Evolutionary conservation across 1,140 invertebrate species (phyloP).

Genomic region (Trinorchestia longiramus): DNA sequence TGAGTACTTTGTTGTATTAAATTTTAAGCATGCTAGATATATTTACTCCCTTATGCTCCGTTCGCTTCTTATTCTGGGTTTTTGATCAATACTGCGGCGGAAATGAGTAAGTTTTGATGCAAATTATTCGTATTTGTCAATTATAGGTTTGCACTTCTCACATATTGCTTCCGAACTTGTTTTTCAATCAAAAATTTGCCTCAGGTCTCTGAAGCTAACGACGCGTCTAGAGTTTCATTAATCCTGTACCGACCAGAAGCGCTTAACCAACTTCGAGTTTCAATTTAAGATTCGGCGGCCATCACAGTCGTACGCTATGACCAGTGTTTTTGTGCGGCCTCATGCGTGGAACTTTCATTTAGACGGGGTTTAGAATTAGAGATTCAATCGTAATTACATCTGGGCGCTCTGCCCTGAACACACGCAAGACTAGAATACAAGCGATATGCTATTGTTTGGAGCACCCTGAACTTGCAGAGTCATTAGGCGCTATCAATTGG

Average conservation of each 20-base stretch:
- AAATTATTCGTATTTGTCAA: background rate
- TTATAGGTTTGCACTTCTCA: background rate
- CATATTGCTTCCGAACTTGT: background rate
- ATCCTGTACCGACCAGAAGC: background rate
- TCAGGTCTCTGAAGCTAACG: background rate
- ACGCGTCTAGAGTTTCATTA: background rate
- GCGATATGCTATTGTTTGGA: background rate
- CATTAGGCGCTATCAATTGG: constrained; percentile 19
- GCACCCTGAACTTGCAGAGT: background rate
- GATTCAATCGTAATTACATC: constrained; percentile 54
- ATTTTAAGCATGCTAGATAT: background rate
- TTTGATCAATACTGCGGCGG: background rate
- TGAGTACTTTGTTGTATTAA: background rate
- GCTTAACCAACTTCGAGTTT: background rate
- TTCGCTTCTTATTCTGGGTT: background rate
- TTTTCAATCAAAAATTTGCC: background rate
- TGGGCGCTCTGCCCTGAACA: background rate
- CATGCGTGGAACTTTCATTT: constrained; percentile 31
- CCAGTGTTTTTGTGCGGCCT: background rate
- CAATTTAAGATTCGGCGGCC: background rate
- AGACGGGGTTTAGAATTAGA: constrained; percentile 3
- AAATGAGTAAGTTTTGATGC: background rate
- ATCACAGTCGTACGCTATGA: background rate
- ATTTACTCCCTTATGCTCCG: background rate
- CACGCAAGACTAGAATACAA: constrained; percentile 4